Evolutionary conservation across 1,140 invertebrate species (phyloP).

Genomic region (Bombus superbus): DNA sequence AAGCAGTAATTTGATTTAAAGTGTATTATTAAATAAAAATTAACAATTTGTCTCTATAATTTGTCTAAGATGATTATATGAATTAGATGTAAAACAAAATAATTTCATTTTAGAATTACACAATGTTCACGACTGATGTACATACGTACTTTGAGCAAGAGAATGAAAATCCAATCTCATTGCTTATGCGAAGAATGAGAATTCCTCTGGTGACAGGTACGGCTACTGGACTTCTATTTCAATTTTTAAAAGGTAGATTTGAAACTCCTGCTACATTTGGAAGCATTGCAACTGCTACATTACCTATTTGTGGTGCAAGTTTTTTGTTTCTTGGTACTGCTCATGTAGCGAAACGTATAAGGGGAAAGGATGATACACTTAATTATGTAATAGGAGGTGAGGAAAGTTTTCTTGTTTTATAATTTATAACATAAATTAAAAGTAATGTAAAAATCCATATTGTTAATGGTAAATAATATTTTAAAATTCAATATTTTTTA

Average conservation of each 20-base stretch:
- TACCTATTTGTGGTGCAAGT: constrained; percentile 86
- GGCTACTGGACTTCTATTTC: rapidly evolving
- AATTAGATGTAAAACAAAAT: neutral
- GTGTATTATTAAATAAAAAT: neutral
- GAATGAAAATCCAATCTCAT: constrained; percentile 85
- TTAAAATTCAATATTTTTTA: constrained; percentile 1
- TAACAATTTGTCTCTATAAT: neutral
- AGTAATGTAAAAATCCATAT: neutral
- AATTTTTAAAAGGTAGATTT: rapidly evolving
- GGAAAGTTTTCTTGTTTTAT: constrained; percentile 7
- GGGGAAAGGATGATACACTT: constrained; percentile 85
- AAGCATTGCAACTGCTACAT: constrained; percentile 69
- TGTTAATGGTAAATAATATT: neutral
- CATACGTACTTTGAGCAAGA: no score
- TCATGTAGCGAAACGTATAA: constrained; percentile 83
- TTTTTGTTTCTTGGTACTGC: constrained; percentile 85
- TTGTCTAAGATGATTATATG: neutral
- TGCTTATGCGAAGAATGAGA: constrained; percentile 84
- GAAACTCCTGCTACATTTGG: constrained; percentile 75
- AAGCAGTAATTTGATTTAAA: neutral
- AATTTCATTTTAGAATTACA: neutral
- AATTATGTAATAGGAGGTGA: constrained; percentile 77
- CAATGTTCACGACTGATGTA: neutral
- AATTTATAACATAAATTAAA: neutral
- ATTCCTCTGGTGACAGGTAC: rapidly evolving